These are phyloP conservation scores for Tridacna crocea DNA, from an alignment of 2,888 invertebrate species.

Conservation along the genomic window DNA sequence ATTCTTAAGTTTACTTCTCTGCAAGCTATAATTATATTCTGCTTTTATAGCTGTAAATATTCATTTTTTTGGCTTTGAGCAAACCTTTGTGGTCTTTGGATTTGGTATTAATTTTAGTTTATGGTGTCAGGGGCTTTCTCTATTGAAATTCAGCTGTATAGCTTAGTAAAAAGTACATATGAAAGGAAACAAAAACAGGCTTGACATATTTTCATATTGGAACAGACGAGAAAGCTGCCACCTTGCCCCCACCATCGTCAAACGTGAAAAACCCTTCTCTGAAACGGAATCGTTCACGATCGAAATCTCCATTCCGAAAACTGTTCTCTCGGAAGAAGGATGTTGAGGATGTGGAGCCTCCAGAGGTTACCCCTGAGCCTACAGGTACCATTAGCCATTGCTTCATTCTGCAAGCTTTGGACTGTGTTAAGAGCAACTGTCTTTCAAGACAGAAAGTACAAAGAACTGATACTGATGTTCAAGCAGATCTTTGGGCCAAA, in stretches of 20 bases:
- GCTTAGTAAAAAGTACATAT: neutral
- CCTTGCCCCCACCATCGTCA: slow-evolving; percentile 22
- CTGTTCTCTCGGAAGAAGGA: slow-evolving; percentile 76
- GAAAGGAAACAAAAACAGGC: too few species aligned
- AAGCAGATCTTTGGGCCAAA: too few species aligned
- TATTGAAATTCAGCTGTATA: neutral
- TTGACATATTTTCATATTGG: neutral
- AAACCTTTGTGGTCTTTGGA: too few species aligned
- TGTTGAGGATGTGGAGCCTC: slow-evolving; percentile 33
- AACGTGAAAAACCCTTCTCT: slow-evolving; percentile 9
- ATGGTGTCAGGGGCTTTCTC: neutral
- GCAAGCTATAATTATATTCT: too few species aligned
- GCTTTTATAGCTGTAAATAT: too few species aligned
- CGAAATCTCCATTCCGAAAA: slow-evolving; percentile 94
- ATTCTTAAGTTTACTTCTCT: too few species aligned
- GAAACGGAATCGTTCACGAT: slow-evolving; percentile 92
- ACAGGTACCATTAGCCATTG: neutral
- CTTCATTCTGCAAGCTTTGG: too few species aligned
- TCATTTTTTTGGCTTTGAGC: too few species aligned
- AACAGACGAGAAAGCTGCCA: slow-evolving; percentile 21
- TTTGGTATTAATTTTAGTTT: neutral
- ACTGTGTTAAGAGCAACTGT: too few species aligned
- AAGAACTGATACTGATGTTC: too few species aligned
- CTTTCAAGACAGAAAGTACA: too few species aligned
- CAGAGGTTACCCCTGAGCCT: slow-evolving; percentile 82